phyloP scores from a whole-genome alignment of 2,888 invertebrate genomes.

The Drosophila anceps region DNA sequence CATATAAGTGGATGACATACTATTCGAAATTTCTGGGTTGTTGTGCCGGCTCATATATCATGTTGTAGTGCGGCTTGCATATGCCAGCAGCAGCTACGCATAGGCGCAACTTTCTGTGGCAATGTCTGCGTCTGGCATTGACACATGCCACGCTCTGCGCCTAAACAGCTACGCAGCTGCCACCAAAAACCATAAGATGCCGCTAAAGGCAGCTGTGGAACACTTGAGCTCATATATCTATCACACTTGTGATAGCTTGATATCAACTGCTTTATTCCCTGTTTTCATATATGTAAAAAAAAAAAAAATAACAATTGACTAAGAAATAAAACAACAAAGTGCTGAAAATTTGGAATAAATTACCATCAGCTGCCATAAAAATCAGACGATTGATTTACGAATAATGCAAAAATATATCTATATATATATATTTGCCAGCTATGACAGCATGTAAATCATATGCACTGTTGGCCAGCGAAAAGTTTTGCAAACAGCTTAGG shows the following conservation, averaged over 20 bases:
- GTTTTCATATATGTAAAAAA: background rate
- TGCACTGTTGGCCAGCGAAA: conserved; percentile 27
- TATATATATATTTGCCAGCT: conserved; percentile 26
- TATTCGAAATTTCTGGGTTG: conserved; percentile 36
- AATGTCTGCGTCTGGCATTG: conserved; percentile 64
- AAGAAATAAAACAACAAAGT: conserved; percentile 30
- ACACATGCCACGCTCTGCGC: conserved; percentile 65
- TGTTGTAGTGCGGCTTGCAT: conserved; percentile 51
- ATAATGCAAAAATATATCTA: conserved; percentile 39
- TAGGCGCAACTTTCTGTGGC: conserved; percentile 39
- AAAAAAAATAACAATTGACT: conserved; percentile 17
- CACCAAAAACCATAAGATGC: conserved; percentile 37
- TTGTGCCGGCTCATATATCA: conserved; percentile 48
- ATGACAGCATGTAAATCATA: conserved; percentile 47
- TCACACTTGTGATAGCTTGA: conserved; percentile 62
- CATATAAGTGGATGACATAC: conserved; percentile 38
- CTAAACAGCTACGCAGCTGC: conserved; percentile 10
- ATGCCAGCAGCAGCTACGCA: conserved; percentile 38
- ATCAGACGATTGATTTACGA: conserved; percentile 38
- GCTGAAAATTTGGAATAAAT: conserved; percentile 33
- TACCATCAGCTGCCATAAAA: conserved; percentile 29
- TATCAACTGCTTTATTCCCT: conserved; percentile 24
- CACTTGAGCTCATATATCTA: conserved; percentile 46
- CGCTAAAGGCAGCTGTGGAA: conserved; percentile 17
- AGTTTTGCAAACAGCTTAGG: conserved; percentile 8